A percentile compares a stretch with the other conserved stretches of the same genome.
Evolutionary conservation across 2,797 vertebrate genomes (phyloP).

Genomic region (Catostomus latipinnis): DNA sequence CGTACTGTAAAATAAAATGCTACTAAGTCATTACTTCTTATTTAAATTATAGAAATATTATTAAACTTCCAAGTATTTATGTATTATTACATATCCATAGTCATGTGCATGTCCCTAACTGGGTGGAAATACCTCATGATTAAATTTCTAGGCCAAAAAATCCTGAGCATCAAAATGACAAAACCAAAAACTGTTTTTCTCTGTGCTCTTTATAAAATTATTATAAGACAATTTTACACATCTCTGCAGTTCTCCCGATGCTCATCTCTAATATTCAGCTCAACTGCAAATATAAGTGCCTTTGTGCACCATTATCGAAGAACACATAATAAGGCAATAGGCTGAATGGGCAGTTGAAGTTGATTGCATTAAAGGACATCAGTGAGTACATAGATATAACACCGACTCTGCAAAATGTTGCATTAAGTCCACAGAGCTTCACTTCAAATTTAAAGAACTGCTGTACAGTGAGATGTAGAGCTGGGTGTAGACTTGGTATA

Average conservation of each 20-base stretch:
- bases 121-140: too few species aligned
- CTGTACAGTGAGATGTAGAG: neutral
- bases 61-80: too few species aligned
- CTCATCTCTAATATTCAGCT: slow-evolving; percentile 23
- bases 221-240: slow-evolving; percentile 21
- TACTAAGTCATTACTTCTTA: too few species aligned
- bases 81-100: too few species aligned
- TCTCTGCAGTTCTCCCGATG: neutral
- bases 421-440: neutral
- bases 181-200: neutral
- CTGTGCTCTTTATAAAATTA: slow-evolving; percentile 3
- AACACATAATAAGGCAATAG: slow-evolving; percentile 13
- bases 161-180: slow-evolving; percentile 6
- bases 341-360: slow-evolving; percentile 18
- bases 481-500: slow-evolving; percentile 21
- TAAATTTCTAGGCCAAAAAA: neutral
- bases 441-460: neutral
- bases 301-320: slow-evolving; percentile 30
- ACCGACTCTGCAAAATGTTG: slow-evolving; percentile 8
- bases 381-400: slow-evolving; percentile 20
- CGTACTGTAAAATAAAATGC: too few species aligned
- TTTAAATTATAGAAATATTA: too few species aligned
- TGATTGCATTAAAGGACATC: slow-evolving; percentile 29
- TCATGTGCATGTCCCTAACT: too few species aligned
- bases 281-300: slow-evolving; percentile 26